These are phyloP conservation scores for Homarus americanus DNA, from an alignment of 1,140 invertebrate species.

Conservation along the genomic window DNA sequence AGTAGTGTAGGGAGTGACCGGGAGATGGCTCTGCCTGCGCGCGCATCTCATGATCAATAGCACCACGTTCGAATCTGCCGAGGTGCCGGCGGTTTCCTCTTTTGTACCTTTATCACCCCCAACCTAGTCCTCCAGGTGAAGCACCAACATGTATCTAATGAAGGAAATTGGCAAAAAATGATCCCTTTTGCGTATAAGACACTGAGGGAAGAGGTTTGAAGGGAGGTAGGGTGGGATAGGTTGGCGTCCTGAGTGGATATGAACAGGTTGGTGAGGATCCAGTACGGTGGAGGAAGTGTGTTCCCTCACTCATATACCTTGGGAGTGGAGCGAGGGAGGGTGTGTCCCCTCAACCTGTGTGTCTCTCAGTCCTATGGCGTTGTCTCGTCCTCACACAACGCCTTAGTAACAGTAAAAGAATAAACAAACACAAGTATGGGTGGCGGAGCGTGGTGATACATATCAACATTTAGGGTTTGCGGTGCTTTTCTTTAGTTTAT, in stretches of 20 bases:
- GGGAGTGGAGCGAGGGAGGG: neutral
- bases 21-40: constrained; percentile 16
- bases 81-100: neutral
- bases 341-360: neutral
- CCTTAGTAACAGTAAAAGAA: neutral
- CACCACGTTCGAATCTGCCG: neutral
- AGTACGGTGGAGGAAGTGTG: neutral
- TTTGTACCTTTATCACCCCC: neutral
- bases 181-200: neutral
- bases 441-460: neutral
- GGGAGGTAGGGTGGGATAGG: neutral
- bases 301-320: constrained; percentile 18
- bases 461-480: neutral
- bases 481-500: neutral
- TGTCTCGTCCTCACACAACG: neutral
- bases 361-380: neutral
- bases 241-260: neutral
- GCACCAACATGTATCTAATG: neutral
- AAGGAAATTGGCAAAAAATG: neutral
- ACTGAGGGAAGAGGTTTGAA: neutral
- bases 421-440: neutral
- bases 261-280: neutral
- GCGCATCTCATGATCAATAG: constrained; percentile 27
- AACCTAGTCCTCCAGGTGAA: neutral
- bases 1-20: constrained; percentile 37